Conservation (phyloP, 2,888 invertebrate species). For the Theristus sp. region DNA sequence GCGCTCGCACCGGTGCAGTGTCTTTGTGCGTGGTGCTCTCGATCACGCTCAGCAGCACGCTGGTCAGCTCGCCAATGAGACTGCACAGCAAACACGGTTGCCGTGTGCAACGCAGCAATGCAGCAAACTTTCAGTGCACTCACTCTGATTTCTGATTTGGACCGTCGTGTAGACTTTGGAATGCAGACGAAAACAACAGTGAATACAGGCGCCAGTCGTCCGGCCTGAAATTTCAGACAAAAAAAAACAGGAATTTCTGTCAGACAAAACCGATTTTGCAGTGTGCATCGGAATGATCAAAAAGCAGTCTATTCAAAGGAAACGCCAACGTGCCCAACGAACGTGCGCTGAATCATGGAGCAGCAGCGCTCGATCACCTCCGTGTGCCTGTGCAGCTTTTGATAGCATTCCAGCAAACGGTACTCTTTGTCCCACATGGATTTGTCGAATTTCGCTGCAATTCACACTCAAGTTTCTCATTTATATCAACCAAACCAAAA, state of each 20-base stretch:
- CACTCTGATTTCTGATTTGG: background rate
- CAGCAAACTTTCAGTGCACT: no score
- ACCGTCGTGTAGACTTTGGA: background rate
- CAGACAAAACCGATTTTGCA: background rate
- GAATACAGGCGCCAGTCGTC: constrained; percentile 14
- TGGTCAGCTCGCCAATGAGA: background rate
- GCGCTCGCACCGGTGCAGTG: constrained; percentile 54
- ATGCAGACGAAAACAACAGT: constrained; percentile 4
- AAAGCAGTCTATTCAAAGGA: background rate
- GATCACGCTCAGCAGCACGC: background rate
- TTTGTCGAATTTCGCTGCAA: background rate
- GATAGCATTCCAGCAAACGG: background rate
- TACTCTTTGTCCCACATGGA: background rate
- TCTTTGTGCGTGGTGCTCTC: background rate
- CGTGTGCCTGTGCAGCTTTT: background rate
- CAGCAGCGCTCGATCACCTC: background rate
- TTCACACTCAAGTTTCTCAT: no score
- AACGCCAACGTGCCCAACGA: background rate
- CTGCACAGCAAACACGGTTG: background rate
- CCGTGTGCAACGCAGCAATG: no score
- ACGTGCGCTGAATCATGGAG: background rate
- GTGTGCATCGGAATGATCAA: no score
- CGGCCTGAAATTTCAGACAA: constrained; percentile 2
- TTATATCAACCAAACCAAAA: no score
- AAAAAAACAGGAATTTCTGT: background rate